These are phyloP conservation scores for Chiloscyllium punctatum DNA, from an alignment of 2,797 vertebrate species.

Conservation along the genomic window DNA sequence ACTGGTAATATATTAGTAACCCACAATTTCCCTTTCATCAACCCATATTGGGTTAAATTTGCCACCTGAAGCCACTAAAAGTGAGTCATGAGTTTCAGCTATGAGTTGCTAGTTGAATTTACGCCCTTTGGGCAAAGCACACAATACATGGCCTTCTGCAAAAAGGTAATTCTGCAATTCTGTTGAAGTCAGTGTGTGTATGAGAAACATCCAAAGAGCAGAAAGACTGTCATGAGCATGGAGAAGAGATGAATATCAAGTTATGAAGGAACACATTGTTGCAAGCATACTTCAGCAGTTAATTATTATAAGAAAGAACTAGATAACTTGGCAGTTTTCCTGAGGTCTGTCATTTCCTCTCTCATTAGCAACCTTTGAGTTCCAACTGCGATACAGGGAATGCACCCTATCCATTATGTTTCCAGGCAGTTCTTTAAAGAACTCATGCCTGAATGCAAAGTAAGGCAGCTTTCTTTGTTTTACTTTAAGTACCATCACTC, in stretches of 20 bases:
- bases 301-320: constrained; percentile 22
- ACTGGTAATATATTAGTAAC: too few species aligned
- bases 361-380: constrained; percentile 13
- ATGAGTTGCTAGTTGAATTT: background rate
- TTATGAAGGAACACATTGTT: background rate
- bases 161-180: too few species aligned
- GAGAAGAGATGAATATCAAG: background rate
- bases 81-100: background rate
- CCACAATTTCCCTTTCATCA: background rate
- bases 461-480: background rate
- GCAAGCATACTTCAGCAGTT: background rate
- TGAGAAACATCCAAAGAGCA: background rate
- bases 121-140: too few species aligned
- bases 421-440: background rate
- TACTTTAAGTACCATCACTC: background rate
- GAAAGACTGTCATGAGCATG: background rate
- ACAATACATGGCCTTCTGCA: too few species aligned
- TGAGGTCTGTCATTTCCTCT: constrained; percentile 4
- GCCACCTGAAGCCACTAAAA: background rate
- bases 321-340: background rate
- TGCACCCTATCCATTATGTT: background rate
- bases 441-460: background rate
- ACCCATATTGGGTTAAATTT: background rate
- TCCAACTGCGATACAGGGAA: background rate
- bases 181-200: background rate